Base-by-base conservation (phyloP, 2,888 invertebrate genomes). In the Platerodrilus igneus region DNA sequence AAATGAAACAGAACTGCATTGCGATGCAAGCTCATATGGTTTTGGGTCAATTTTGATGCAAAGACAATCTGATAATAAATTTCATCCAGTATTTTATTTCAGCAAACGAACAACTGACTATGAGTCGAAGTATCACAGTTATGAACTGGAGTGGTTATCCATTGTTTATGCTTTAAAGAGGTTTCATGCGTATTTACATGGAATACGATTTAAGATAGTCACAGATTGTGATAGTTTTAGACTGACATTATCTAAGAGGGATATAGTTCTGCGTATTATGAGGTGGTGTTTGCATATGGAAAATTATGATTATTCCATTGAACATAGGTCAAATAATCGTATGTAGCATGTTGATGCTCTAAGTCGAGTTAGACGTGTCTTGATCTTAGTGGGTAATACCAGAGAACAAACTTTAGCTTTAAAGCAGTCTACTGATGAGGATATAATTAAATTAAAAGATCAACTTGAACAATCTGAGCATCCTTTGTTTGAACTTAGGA, bases 21-120 rank as follows among this genome's bases (percentile, higher is more conserved):
- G 19, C 29, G 37, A 29, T 8, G 37, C 21, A 2, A 15, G 14
- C 9, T 14, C 15, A 13, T 15, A 37, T 15, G 59, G 59, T 0
- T 60, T 52, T 27, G 60, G 58, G 0, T 53, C 56, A 1, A 50
- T 60, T 3, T 33, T 61, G 10, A n/a, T 62, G 18, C 61, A 37
- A 21, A 55, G 58, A 28, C 19, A 37, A 7, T 7, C 22, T 0
- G 51, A 55, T 42, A 29, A 25, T 2, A 44, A 50, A 17, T 46
- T 58, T 8, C 54, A 60, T 21, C 59, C 59, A 0, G 28, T 62
- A 0, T 57, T 57, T 21, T 59, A 56, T 43, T 60, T 58, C 46
- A 59, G 56, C 2, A 57, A 58, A 35, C 41, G 55, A 13, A 55
- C 59, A 0, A 56, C 54, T 1, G 48, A 50, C 0, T 13, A 37